Base-by-base conservation (phyloP, 2,113 vertebrate species). In the Solea senegalensis region DNA sequence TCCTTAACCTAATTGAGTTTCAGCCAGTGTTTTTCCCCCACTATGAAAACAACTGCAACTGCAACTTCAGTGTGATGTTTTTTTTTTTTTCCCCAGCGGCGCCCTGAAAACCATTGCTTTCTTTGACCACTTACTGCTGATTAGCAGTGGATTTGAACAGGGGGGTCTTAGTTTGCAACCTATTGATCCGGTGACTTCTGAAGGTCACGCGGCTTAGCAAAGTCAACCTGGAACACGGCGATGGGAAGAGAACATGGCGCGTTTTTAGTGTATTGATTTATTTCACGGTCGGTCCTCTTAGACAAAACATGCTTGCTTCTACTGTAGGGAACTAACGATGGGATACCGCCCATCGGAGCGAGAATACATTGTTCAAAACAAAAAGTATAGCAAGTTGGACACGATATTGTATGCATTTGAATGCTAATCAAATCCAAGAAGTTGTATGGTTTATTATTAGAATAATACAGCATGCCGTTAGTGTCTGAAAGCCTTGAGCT, bases 211-310 rank as follows among this genome's bases (percentile, higher is more conserved):
- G 70, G 82, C 80, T 88, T 89, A 80, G 84, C 80, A 88, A 84
- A 82, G 87, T 85, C 85, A 69, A 79, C 59, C 71, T 82, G 78
- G 85, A 81, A 91, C 89, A 81, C 78, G 77, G 64, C 67, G 84
- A 91, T 88, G 5, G 84, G 78, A 81, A 87, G 84, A 76, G 85
- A 84, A 74, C 61, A 78, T 78, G 85, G 3, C 5, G 34, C 2
- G 34, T 86, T 91, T 89, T 91, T 88, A 83, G 63, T 27, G 41
- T 74, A 91, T 92, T 82, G 86, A 91, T 91, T 89, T 81, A 39
- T 49, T 72, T 66, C 46, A 75, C 66, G 69, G 48, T 65, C 34
- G 73, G 51, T 53, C 74, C 75, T 81, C 16, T 43, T 51, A 68
- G 84, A 84, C 80, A 53, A 39, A 80, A 65, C 58, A 44, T 53